Base-by-base conservation (phyloP, 2,113 vertebrate species). In the Anguilla japonica region DNA sequence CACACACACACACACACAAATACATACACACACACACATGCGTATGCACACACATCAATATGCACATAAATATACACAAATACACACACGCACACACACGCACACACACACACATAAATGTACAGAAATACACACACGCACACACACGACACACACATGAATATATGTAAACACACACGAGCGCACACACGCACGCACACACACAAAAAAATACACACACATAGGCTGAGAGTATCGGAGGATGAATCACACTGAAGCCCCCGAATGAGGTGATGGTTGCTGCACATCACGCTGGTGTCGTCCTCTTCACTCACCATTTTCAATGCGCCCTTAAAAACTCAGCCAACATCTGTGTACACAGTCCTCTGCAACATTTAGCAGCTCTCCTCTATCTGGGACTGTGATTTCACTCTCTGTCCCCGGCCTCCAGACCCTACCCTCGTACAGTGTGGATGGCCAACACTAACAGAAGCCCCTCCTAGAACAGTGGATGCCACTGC, bases 161-260 rank as follows among this genome's bases (percentile, higher is more conserved):
- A 71, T 20, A 71, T 20, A n/a, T 18, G 26, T 20, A 71, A 1
- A n/a, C 26, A 22, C 26, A n/a, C 63, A 71, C 63, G 26, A 2
- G 8, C 3, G 26, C 5, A n/a, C 7, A n/a, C 22, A 71, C 26
- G 9, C 63, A 22, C 26, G 11, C 81, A n/a, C 63, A 89, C 81
- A 90, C n/a, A 26, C 15, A 79, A 84, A 87, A 82, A 85, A 81
- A 82, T 85, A 90, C 82, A 79, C n/a, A 34, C 67, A 86, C 87
- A 87, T 40, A 71, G 60, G 60, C 22, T 67, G 18, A 22, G 20
- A 67, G 60, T 26, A 3, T 20, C 11, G 22, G 60, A 67, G 60
- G 9, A 67, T 67, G 60, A 67, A 20, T 67, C 60, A 67, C 60
- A 26, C 60, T 67, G 60, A 26, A 67, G 22, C 18, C 60, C 60